Evolutionary conservation across 2,113 vertebrate genomes (phyloP).

Genomic region (Mormoops blainvillei): DNA sequence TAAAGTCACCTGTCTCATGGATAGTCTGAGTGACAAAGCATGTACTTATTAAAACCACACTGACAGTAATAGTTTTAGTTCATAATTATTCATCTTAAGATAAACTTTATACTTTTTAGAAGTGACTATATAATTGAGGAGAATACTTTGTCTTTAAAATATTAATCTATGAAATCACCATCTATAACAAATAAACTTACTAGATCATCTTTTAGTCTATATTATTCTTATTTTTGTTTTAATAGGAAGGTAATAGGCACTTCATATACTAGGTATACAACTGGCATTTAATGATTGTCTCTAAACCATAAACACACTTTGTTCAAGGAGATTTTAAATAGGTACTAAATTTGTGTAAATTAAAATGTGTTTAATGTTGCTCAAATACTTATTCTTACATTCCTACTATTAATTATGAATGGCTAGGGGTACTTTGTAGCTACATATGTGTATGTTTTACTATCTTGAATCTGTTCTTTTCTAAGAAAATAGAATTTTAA

Average conservation of each 20-base stretch:
- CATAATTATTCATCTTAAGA: neutral
- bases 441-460: neutral
- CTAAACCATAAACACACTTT: neutral
- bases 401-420: neutral
- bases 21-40: neutral
- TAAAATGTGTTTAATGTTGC: neutral
- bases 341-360: neutral
- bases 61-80: neutral
- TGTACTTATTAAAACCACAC: neutral
- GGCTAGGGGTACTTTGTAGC: neutral
- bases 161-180: neutral
- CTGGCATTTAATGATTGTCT: neutral
- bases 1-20: neutral
- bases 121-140: neutral
- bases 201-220: neutral
- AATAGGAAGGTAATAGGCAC: neutral
- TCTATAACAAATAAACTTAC: neutral
- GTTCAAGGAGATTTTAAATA: neutral
- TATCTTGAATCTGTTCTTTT: neutral
- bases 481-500: slow-evolving; percentile 6
- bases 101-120: neutral
- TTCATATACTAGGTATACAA: neutral
- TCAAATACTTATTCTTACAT: neutral
- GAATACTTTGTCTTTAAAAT: neutral
- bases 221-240: neutral